These are phyloP conservation scores for Parambassis ranga DNA, from an alignment of 2,797 vertebrate genomes.

Conservation along the genomic window DNA sequence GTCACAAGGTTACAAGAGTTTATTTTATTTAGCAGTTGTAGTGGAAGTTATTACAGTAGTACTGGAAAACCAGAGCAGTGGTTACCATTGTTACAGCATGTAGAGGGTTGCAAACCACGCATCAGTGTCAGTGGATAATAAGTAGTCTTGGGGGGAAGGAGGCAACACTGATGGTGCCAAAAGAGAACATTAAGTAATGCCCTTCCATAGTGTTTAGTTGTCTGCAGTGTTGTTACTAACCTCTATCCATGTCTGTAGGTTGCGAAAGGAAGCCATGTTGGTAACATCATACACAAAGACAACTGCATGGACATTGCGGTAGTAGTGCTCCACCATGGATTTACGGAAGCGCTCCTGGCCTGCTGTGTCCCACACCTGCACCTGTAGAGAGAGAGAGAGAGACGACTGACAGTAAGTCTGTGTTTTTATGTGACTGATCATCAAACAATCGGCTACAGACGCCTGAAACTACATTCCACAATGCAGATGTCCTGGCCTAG, in stretches of 20 bases:
- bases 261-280: slow-evolving; percentile 94
- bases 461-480: too few species aligned
- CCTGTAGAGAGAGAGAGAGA: slow-evolving; percentile 71
- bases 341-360: slow-evolving; percentile 95
- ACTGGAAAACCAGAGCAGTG: neutral
- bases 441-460: too few species aligned
- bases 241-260: slow-evolving; percentile 96
- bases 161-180: neutral
- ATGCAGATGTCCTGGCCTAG: neutral
- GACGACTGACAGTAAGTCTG: neutral
- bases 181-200: neutral
- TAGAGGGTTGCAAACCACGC: neutral
- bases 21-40: neutral
- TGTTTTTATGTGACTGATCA: neutral
- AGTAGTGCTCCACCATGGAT: slow-evolving; percentile 97
- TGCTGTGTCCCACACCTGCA: slow-evolving; percentile 96
- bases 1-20: too few species aligned
- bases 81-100: neutral
- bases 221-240: slow-evolving; percentile 63
- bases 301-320: slow-evolving; percentile 94
- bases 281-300: slow-evolving; percentile 98
- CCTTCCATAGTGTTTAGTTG: neutral
- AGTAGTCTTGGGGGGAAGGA: neutral
- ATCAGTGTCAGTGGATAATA: neutral
- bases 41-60: neutral